Conservation (phyloP, 2,113 vertebrate species). For the Syngnathus floridae region DNA sequence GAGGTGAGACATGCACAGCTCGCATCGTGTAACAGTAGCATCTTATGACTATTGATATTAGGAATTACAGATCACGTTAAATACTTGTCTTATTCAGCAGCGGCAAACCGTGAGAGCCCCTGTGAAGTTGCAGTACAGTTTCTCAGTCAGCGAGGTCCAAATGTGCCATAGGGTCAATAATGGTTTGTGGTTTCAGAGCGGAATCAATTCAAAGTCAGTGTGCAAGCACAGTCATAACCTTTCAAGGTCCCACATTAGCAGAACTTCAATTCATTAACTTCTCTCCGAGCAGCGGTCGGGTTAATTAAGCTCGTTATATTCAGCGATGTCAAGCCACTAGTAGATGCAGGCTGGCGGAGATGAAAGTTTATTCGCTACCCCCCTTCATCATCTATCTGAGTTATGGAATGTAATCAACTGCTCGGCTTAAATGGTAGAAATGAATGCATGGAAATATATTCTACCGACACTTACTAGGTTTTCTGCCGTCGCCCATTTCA, state of each 20-base stretch:
- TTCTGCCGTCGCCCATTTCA: not conserved
- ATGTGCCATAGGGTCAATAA: not conserved
- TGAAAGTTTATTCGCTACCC: constrained; percentile 10
- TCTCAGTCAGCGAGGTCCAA: not conserved
- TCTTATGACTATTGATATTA: not conserved
- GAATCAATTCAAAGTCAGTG: constrained; percentile 14
- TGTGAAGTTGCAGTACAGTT: not conserved
- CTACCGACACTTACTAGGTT: not conserved
- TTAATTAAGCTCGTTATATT: constrained; percentile 45
- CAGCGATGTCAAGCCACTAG: constrained; percentile 15
- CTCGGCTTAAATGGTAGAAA: not conserved
- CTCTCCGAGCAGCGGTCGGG: constrained; percentile 26
- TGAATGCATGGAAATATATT: not conserved
- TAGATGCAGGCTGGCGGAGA: not conserved
- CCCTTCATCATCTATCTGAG: not conserved
- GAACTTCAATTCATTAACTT: constrained; percentile 10
- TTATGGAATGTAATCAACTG: not conserved
- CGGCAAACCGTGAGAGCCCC: not conserved
- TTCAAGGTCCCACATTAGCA: constrained; percentile 15
- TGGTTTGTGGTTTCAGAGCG: constrained; percentile 16
- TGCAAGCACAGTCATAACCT: constrained; percentile 1
- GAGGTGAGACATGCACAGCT: constrained; percentile 74
- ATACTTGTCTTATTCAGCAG: not conserved
- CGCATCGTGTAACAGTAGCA: not conserved
- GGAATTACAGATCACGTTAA: constrained; percentile 1